Evolutionary conservation across 2,797 vertebrate species (phyloP).

Genomic region (Cossypha dichroa): DNA sequence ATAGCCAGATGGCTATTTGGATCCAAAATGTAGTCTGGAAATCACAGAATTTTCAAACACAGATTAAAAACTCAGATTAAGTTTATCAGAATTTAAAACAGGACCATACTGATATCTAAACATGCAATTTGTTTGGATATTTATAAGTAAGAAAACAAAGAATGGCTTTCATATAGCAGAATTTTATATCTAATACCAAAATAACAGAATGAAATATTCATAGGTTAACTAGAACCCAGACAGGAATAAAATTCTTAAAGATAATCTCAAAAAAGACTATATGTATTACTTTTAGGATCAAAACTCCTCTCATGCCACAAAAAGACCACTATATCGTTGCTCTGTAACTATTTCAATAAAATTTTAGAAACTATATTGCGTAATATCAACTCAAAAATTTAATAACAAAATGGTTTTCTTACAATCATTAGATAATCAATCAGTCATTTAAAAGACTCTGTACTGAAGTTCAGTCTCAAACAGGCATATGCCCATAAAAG

Average conservation of each 20-base stretch:
- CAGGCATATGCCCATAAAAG: neutral
- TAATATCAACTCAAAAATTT: neutral
- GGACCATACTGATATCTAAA: neutral
- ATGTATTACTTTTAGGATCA: neutral
- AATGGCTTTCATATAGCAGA: neutral
- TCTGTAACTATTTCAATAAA: neutral
- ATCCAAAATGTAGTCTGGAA: constrained; percentile 22
- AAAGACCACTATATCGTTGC: neutral
- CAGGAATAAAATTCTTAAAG: neutral
- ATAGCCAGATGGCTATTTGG: neutral
- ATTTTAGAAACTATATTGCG: neutral
- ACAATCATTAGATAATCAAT: neutral
- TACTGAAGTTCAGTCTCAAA: neutral
- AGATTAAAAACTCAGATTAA: neutral
- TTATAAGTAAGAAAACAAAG: neutral
- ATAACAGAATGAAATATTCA: neutral
- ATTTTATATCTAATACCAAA: neutral
- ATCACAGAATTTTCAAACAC: neutral
- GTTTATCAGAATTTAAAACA: neutral
- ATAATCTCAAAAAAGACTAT: neutral
- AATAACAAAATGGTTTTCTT: neutral
- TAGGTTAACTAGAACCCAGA: neutral
- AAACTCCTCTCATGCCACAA: neutral
- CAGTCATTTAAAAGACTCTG: neutral
- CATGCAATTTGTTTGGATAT: neutral